These are phyloP conservation scores for Craterocephalus amniculus DNA, from an alignment of 2,797 vertebrate genomes.

Conservation along the genomic window DNA sequence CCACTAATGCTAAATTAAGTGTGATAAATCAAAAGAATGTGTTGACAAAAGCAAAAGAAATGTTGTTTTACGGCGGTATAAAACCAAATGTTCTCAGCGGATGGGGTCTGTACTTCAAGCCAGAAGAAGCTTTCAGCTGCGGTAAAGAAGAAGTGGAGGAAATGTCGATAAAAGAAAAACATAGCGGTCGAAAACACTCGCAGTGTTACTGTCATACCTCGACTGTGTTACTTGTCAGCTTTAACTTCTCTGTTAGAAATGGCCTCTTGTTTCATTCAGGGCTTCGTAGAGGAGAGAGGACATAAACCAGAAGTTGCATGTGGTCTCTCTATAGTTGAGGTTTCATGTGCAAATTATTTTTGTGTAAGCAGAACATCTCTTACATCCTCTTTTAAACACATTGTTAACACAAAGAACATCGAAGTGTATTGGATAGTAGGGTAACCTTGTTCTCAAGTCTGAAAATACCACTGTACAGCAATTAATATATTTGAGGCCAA, in stretches of 20 bases:
- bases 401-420: slow-evolving; percentile 30
- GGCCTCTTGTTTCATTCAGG: slow-evolving; percentile 66
- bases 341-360: slow-evolving; percentile 45
- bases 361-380: slow-evolving; percentile 41
- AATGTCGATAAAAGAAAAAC: slow-evolving; percentile 50
- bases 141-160: slow-evolving; percentile 51
- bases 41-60: slow-evolving; percentile 46
- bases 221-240: slow-evolving; percentile 80
- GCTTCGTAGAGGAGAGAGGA: slow-evolving; percentile 49
- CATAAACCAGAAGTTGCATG: slow-evolving; percentile 71
- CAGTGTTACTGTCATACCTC: slow-evolving; percentile 80
- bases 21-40: slow-evolving; percentile 61
- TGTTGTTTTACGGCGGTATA: slow-evolving; percentile 62
- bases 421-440: slow-evolving; percentile 36
- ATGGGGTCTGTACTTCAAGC: slow-evolving; percentile 63
- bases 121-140: slow-evolving; percentile 61
- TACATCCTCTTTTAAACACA: slow-evolving; percentile 35
- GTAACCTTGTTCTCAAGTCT: slow-evolving; percentile 21
- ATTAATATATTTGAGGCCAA: slow-evolving; percentile 53
- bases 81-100: slow-evolving; percentile 78
- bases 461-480: slow-evolving; percentile 53
- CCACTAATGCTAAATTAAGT: slow-evolving; percentile 59
- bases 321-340: slow-evolving; percentile 39
- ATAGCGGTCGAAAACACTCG: slow-evolving; percentile 60
- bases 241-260: slow-evolving; percentile 74